These are phyloP conservation scores for Tapirus terrestris DNA, from an alignment of 2,113 vertebrate genomes.

Conservation along the genomic window DNA sequence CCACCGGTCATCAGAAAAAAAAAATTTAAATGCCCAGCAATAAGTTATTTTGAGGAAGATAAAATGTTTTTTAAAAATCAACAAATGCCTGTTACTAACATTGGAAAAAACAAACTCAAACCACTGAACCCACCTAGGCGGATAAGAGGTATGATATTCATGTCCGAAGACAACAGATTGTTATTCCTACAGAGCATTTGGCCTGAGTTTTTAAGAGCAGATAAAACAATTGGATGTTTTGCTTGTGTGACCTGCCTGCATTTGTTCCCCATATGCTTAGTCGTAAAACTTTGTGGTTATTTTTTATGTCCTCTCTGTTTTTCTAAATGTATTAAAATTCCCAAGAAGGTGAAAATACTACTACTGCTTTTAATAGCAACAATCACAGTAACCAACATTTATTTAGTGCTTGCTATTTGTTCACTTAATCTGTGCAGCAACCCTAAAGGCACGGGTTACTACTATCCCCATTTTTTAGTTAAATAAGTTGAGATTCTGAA, in stretches of 20 bases:
- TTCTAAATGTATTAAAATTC: not conserved
- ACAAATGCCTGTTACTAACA: not conserved
- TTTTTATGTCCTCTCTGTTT: not conserved
- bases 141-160: not conserved
- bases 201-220: not conserved
- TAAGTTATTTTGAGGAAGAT: not conserved
- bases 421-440: not conserved
- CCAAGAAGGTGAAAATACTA: not conserved
- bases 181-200: not conserved
- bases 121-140: not conserved
- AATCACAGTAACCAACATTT: not conserved
- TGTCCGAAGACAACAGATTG: not conserved
- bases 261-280: not conserved
- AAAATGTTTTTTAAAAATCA: not conserved
- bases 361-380: not conserved
- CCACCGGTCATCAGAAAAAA: not conserved
- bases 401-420: not conserved
- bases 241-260: not conserved
- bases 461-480: not conserved
- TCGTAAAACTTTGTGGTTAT: not conserved
- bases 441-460: not conserved
- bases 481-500: not conserved
- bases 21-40: not conserved
- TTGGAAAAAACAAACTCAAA: not conserved
- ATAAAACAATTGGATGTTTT: not conserved